Base-by-base conservation (phyloP, 1,140 invertebrate genomes). In the Tetraneura akinire region DNA sequence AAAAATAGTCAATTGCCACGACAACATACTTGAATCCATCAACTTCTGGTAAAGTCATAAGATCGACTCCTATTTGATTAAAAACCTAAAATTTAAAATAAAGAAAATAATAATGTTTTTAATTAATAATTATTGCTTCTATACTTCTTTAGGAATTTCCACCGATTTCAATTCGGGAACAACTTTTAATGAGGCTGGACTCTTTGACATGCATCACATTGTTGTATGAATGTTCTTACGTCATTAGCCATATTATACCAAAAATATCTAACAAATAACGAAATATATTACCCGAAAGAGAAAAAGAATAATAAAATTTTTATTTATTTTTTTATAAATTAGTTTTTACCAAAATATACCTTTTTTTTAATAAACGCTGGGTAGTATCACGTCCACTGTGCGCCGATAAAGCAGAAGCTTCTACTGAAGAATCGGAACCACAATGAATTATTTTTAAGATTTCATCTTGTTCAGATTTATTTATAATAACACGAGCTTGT, bases 371-470 rank as follows among this genome's bases (percentile, higher is more conserved):
- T 10, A 57, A 57, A 26, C 21, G 21, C 26, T 57, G 53, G 9
- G 51, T 53, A 5, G 51, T 53, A 6, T 53, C n/a, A 53, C 51
- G 51, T 8, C 51, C n/a, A 21, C 51, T 53, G 8, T 53, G 51
- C 6, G 53, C n/a, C 11, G 53, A 26, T 21, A 57, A 57, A 23
- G 53, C 53, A 4, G 53, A 23, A 13, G 53, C 53, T 57, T 57
- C 21, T 23, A 57, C 26, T 57, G 21, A 57, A 26, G 53, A 57
- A 11, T 57, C 53, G 9, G 53, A 57, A 57, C 21, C 53, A 57
- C 21, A 57, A 57, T 57, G 21, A 23, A 21, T 55, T n/a, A 55
- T 55, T 55, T 55, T 55, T 55, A 55, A n/a, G 21, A 55, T 55
- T n/a, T 8, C 1, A 26, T 23, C 0, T 26, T 57, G 53, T 57